These are phyloP conservation scores for Eupithecia vulgata DNA, from an alignment of 2,888 invertebrate genomes.

Conservation along the genomic window DNA sequence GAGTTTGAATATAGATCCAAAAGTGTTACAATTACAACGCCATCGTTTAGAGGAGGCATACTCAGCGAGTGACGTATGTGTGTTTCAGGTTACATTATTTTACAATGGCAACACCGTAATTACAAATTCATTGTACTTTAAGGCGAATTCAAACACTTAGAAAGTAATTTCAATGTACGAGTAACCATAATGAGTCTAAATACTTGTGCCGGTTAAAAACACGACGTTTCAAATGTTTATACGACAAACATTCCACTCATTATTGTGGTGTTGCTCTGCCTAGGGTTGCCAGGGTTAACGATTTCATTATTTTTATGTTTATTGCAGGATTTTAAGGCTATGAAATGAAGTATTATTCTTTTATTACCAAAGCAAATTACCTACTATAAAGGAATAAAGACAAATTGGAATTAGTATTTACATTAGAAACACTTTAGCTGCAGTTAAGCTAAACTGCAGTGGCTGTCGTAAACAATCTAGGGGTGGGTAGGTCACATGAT, in stretches of 20 bases:
- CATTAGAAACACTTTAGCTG: no score
- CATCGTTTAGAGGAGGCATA: no score
- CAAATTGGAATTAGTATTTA: no score
- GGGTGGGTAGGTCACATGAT: no score
- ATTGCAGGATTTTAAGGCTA: background rate
- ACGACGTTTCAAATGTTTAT: constrained; percentile 3
- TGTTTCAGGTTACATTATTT: background rate
- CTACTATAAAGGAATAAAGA: no score
- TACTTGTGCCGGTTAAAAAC: constrained; percentile 3
- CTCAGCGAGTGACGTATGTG: no score
- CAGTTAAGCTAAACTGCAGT: no score
- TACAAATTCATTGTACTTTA: background rate
- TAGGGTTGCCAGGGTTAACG: constrained; percentile 1
- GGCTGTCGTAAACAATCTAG: no score
- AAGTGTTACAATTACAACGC: no score
- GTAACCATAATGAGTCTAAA: constrained; percentile 1
- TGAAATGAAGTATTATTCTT: no score
- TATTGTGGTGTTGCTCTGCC: background rate
- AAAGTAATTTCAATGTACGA: background rate
- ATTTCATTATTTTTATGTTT: background rate
- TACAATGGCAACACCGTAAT: background rate
- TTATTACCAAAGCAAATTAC: no score
- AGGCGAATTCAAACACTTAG: background rate
- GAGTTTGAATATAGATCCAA: no score
- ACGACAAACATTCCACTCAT: constrained; percentile 4